Percentiles rank a stretch among this genome's conserved stretches.
Evolutionary conservation across 2,888 invertebrate genomes (phyloP).

Genomic region (Polyploca ridens): DNA sequence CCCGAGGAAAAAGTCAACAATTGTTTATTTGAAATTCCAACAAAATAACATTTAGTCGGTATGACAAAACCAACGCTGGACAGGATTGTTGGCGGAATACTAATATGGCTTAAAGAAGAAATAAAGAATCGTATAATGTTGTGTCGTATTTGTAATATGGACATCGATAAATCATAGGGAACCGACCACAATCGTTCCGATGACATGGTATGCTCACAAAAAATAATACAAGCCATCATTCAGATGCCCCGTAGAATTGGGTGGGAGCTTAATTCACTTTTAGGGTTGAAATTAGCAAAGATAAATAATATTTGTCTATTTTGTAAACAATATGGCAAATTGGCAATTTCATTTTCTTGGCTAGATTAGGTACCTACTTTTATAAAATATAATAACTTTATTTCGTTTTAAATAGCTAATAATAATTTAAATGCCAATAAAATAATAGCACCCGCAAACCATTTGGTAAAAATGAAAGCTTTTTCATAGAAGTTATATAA

Average conservation of each 20-base stretch:
- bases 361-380: neutral
- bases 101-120: conserved; percentile 83
- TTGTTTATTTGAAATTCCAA: conserved; percentile 83
- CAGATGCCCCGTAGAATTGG: conserved; percentile 80
- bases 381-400: too few relatives aligned
- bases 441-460: too few relatives aligned
- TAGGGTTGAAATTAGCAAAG: conserved; percentile 52
- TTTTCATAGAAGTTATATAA: neutral
- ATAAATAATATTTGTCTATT: neutral
- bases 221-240: conserved; percentile 82
- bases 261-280: conserved; percentile 67
- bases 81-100: conserved; percentile 82
- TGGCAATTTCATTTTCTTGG: neutral
- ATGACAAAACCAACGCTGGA: conserved; percentile 81
- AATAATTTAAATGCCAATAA: too few relatives aligned
- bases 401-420: too few relatives aligned
- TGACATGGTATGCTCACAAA: conserved; percentile 82
- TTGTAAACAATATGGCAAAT: neutral
- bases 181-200: conserved; percentile 82
- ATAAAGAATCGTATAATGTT: conserved; percentile 82
- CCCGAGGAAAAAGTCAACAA: conserved; percentile 62
- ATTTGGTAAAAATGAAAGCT: neutral
- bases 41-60: conserved; percentile 83
- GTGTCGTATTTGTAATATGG: conserved; percentile 84
- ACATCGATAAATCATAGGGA: conserved; percentile 84